Percentiles rank a stretch among this genome's conserved stretches.
phyloP scores from a whole-genome alignment of 2,888 invertebrate genomes.

The Perithous albicinctus region DNA sequence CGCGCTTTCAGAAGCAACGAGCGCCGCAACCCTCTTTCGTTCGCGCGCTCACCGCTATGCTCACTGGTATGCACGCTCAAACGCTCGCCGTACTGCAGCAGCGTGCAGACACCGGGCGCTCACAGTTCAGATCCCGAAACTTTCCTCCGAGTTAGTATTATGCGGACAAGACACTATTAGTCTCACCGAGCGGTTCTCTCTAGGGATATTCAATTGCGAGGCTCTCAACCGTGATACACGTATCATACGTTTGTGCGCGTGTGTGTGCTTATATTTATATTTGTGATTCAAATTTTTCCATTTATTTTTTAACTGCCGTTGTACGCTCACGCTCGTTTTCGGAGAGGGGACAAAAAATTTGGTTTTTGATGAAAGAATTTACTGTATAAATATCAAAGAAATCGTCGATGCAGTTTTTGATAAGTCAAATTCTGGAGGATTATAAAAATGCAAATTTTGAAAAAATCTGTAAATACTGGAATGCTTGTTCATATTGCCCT shows the following conservation, averaged over 20 bases:
- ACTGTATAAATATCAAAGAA: no score
- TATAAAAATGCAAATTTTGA: no score
- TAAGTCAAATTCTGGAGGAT: no score
- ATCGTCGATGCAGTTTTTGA: no score
- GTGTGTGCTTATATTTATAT: no score
- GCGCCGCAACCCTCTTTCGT: conserved; percentile 32
- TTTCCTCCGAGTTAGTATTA: conserved; percentile 6
- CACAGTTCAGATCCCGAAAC: background rate
- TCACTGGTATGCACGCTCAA: conserved; percentile 33
- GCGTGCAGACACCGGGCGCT: background rate
- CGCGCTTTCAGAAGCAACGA: conserved; percentile 30
- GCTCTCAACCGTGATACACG: conserved; percentile 18
- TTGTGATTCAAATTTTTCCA: no score
- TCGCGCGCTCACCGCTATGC: conserved; percentile 24
- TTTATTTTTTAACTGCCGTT: no score
- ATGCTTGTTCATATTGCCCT: no score
- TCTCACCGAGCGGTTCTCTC: conserved; percentile 41
- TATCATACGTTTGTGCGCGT: conserved; percentile 2
- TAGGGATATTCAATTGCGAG: conserved; percentile 63
- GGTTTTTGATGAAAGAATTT: no score
- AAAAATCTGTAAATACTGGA: no score
- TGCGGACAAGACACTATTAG: conserved; percentile 54
- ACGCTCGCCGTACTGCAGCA: background rate
- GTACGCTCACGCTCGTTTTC: no score
- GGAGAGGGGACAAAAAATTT: no score